Evolutionary conservation across 2,797 vertebrate genomes (phyloP), one percentile per base, ranked within the genome.

Genomic region (Rhyacichthys aspro): DNA sequence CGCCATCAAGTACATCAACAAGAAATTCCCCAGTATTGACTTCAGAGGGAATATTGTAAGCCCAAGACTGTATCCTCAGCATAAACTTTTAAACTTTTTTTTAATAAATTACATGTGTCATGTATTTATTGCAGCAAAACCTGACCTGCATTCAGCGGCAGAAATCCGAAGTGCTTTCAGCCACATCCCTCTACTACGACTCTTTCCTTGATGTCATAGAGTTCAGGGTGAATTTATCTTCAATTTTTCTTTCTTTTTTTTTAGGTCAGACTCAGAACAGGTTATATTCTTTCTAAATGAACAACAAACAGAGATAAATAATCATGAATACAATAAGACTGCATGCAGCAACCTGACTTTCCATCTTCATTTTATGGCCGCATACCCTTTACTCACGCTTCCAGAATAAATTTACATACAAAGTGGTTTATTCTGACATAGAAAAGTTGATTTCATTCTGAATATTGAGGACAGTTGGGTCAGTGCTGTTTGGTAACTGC

Each of bases 161-260:
- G 71, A 98, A 94, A 76, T 67, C 92, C 0, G 94, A 93, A 28
- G 91, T 98, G 43, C 55, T 93, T 70, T 70, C 88, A 15, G 83
- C 36, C 0, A 89, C 95, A 32, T 45, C 72, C 0, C 93, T 84
- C 63, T 96, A 91, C 83, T 98, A 98, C 36, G 90, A 96, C 55
- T 94, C 97, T 11, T 97, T 98, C 90, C 88, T 96, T 78, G 96
- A 98, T 16, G 91, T 98, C 55, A 92, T 97, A 83, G 97, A 98
- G 84, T 98, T 98, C 90, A 93, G 96, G 92, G 97, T 98, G 76
- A 95, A 0, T 33, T 8, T 34, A 43, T 55, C 15, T n/a, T 7
- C 11, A 46, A 7, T 28, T 38, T 54, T 11, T 18, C n/a, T 0
- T 42, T 37, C 8, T 54, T 0, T 16, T 54, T 49, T 8, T 71